These are phyloP conservation scores for Pseudochromis fuscus DNA, from an alignment of 2,797 vertebrate species.

Conservation along the genomic window DNA sequence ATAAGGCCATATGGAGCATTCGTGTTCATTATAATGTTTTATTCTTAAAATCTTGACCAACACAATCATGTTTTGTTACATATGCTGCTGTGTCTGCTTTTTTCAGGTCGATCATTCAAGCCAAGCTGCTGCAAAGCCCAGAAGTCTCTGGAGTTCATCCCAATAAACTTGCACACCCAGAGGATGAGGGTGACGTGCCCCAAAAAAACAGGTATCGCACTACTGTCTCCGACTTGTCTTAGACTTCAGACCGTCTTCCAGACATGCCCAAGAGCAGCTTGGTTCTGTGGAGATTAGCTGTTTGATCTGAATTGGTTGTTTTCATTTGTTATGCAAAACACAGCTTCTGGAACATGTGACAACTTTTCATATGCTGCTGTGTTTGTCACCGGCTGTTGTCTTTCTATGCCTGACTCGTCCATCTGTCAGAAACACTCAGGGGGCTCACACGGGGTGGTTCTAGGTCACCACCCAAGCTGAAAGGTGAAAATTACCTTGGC, in stretches of 20 bases:
- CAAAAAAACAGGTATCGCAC: constrained; percentile 90
- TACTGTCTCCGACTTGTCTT: not conserved
- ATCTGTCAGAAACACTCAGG: constrained; percentile 58
- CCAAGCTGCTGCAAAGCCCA: constrained; percentile 98
- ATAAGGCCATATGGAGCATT: too few relatives aligned
- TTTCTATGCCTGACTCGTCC: constrained; percentile 47
- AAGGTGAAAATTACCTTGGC: constrained; percentile 68
- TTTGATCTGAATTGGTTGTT: constrained; percentile 16
- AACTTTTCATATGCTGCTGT: constrained; percentile 22
- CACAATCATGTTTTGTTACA: constrained; percentile 17
- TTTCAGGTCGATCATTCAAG: constrained; percentile 94
- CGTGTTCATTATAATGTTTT: too few relatives aligned
- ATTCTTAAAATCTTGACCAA: constrained; percentile 19
- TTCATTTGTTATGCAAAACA: not conserved
- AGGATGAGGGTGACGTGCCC: constrained; percentile 96
- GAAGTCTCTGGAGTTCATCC: constrained; percentile 97
- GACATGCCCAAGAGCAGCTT: constrained; percentile 7
- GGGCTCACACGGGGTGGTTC: constrained; percentile 42
- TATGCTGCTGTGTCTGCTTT: constrained; percentile 37
- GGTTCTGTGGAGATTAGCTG: not conserved
- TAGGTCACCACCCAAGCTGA: constrained; percentile 61
- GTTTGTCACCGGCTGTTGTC: constrained; percentile 27
- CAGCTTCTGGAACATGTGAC: constrained; percentile 5
- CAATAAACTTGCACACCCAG: constrained; percentile 97
- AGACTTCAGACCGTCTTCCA: constrained; percentile 7